These are phyloP conservation scores for Hemibagrus wyckioides DNA, from an alignment of 2,113 vertebrate species.

Conservation along the genomic window DNA sequence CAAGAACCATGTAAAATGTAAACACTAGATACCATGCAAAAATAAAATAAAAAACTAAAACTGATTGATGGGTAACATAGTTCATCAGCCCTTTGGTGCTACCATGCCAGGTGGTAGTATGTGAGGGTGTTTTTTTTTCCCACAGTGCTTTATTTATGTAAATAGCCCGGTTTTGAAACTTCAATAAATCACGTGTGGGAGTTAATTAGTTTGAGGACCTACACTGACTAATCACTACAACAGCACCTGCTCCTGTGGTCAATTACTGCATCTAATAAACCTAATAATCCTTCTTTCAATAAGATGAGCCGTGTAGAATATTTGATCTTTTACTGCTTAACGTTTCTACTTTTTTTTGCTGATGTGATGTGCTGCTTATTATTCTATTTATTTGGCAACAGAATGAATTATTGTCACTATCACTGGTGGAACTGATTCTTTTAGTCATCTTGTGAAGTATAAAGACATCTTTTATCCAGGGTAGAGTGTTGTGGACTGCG, in stretches of 20 bases:
- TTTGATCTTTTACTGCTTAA: not conserved
- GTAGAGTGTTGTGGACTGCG: not conserved
- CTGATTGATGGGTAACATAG: too few species aligned
- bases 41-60: too few species aligned
- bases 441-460: not conserved
- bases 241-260: not conserved
- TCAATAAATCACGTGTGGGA: not conserved
- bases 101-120: not conserved
- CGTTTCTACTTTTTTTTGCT: not conserved
- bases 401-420: not conserved
- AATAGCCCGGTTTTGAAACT: not conserved
- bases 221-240: not conserved
- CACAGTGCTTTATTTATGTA: not conserved
- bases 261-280: not conserved
- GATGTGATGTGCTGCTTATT: too few species aligned
- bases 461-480: constrained; percentile 3
- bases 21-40: too few species aligned
- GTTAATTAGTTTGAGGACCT: not conserved
- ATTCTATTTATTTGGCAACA: not conserved
- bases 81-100: too few species aligned
- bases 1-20: too few species aligned
- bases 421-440: constrained; percentile 9
- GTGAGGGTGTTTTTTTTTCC: not conserved
- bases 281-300: not conserved
- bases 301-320: not conserved